These are phyloP conservation scores for Ficedula albicollis DNA, from an alignment of 2,797 vertebrate species.

Conservation along the genomic window DNA sequence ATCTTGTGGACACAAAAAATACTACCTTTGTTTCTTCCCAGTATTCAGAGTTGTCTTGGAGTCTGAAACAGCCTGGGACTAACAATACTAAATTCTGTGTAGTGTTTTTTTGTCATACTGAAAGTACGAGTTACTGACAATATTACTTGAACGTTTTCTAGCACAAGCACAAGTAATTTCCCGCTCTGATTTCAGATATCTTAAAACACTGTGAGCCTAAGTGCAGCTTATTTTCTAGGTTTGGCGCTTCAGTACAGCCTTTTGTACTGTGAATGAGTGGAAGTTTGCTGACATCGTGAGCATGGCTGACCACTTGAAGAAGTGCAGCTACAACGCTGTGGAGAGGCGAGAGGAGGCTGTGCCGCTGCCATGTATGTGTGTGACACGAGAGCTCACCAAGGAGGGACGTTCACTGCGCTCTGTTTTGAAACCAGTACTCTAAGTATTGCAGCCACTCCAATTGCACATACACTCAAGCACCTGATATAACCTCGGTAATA, in stretches of 20 bases:
- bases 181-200: neutral
- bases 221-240: conserved; percentile 81
- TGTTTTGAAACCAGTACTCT: conserved; percentile 95
- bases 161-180: neutral
- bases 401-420: conserved; percentile 94
- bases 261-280: conserved; percentile 96
- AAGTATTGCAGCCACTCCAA: conserved; percentile 63
- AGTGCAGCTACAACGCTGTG: conserved; percentile 92
- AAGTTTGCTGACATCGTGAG: conserved; percentile 97
- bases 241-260: conserved; percentile 98
- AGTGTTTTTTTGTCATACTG: neutral
- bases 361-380: conserved; percentile 97
- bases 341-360: conserved; percentile 91
- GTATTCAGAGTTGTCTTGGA: neutral
- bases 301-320: conserved; percentile 99
- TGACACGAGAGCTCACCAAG: conserved; percentile 95
- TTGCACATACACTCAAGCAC: conserved; percentile 75
- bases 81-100: neutral
- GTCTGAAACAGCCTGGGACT: neutral
- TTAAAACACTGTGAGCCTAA: conserved; percentile 49
- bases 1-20: neutral
- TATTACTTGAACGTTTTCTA: neutral
- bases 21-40: neutral
- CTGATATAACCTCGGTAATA: conserved; percentile 75
- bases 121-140: neutral